phyloP scores from a whole-genome alignment of 2,888 invertebrate species.

The Troides helena region DNA sequence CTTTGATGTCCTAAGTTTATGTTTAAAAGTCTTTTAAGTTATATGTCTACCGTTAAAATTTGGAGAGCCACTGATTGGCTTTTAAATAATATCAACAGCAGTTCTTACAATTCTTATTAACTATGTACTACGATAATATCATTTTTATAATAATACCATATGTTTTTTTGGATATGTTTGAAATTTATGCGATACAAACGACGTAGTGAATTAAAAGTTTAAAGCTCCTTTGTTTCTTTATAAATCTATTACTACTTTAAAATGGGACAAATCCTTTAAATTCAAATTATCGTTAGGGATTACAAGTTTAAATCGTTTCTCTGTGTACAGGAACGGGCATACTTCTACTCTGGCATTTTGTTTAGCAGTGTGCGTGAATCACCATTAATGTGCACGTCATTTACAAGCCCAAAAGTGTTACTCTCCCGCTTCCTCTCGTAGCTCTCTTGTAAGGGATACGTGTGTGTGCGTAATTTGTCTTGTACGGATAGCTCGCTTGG shows the following conservation, averaged over 20 bases:
- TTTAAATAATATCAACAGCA: conserved; percentile 28
- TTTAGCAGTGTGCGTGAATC: conserved; percentile 61
- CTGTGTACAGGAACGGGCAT: conserved; percentile 60
- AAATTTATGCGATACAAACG: too few relatives aligned
- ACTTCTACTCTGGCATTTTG: conserved; percentile 47
- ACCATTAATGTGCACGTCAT: conserved; percentile 69
- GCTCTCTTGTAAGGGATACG: conserved; percentile 51
- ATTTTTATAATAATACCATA: not conserved
- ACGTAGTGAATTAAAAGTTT: not conserved
- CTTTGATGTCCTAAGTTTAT: conserved; percentile 69
- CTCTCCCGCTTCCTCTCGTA: conserved; percentile 69
- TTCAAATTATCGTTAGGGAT: conserved; percentile 76
- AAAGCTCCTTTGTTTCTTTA: conserved; percentile 19
- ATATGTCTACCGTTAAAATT: conserved; percentile 50
- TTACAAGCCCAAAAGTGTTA: conserved; percentile 74
- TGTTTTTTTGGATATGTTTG: not conserved
- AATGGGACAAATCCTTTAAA: conserved; percentile 67
- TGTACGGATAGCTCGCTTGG: conserved; percentile 52
- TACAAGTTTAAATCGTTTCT: conserved; percentile 75
- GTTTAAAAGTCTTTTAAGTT: conserved; percentile 58
- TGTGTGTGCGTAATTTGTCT: conserved; percentile 54
- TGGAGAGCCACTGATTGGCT: conserved; percentile 48
- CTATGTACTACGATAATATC: not conserved
- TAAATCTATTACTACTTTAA: conserved; percentile 42
- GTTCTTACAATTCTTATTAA: too few relatives aligned